These are phyloP conservation scores for Amiota communis DNA, from an alignment of 2,888 invertebrate species.

Conservation along the genomic window DNA sequence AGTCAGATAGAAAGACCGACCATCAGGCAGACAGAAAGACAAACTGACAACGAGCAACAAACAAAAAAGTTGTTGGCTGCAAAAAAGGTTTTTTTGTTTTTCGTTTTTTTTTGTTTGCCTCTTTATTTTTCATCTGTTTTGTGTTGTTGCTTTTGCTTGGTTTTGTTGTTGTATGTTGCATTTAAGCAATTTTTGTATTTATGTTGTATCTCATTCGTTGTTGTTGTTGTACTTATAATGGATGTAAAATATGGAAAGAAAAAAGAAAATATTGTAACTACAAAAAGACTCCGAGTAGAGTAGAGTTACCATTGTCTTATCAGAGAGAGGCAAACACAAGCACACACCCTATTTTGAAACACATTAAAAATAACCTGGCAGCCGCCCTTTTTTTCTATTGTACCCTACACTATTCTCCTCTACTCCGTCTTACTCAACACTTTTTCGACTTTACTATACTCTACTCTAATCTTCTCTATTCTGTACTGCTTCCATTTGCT, in stretches of 20 bases:
- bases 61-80: neutral
- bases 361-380: constrained; percentile 57
- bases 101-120: constrained; percentile 10
- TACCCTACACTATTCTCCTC: neutral
- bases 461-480: neutral
- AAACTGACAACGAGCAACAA: neutral
- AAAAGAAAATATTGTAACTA: neutral
- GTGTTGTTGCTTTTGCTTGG: constrained; percentile 19
- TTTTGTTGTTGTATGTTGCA: constrained; percentile 34
- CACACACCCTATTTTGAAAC: constrained; percentile 61
- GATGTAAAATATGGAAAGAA: neutral
- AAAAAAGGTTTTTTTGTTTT: neutral
- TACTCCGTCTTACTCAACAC: neutral
- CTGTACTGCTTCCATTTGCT: neutral
- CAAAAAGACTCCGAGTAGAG: neutral
- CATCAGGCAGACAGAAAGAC: constrained; percentile 38
- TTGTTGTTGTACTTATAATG: constrained; percentile 7
- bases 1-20: constrained; percentile 4
- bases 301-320: constrained; percentile 34
- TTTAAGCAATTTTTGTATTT: constrained; percentile 43
- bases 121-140: neutral
- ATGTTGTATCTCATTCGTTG: neutral
- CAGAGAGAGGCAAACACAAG: neutral
- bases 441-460: neutral
- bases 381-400: constrained; percentile 1